Evolutionary conservation across 2,888 invertebrate species (phyloP), one percentile per base, ranked within the genome.

Genomic region (Fragum fragum): DNA sequence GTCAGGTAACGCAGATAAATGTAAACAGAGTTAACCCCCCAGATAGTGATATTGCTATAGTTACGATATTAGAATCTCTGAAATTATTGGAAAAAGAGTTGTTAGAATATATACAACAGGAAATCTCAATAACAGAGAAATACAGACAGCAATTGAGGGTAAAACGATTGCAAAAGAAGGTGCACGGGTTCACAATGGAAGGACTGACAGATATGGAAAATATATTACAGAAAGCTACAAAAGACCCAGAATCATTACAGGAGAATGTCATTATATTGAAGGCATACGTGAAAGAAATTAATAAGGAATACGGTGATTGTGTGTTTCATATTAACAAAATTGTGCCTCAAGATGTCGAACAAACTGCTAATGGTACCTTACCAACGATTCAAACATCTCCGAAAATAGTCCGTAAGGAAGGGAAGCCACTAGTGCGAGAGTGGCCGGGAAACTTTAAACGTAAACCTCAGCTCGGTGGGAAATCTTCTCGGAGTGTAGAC

Each of bases 241-340:
- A 79, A 21, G 78, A 82, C 21, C 78, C 80, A 0, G 72, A 63
- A 21, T 26, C 71, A 23, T 59, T 79, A 0, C 61, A 70, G 63
- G 83, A 84, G 3, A 78, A 79, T 61, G 39, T 88, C n/a, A 69
- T 29, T n/a, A 68, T 75, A 29, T 69, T 89, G 16, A 73, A 81
- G 59, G 69, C 82, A 11, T 79, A 77, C 16, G 61, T 89, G 18
- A 80, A 82, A 23, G 81, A 81, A 70, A 82, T 88, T 1, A 82
- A 83, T 23, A 74, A 73, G 32, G 90, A 90, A 72, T 89, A 90
- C 53, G 80, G 83, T 14, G 87, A 87, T 32, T 90, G 89, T 75
- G 75, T 83, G 26, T 55, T 74, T 57, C 88, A 85, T 79, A 75
- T 89, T 72, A 79, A 81, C 61, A 86, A 70, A 75, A 68, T 81